Conservation (phyloP, 2,888 invertebrate species). For the Oligia strigilis region DNA sequence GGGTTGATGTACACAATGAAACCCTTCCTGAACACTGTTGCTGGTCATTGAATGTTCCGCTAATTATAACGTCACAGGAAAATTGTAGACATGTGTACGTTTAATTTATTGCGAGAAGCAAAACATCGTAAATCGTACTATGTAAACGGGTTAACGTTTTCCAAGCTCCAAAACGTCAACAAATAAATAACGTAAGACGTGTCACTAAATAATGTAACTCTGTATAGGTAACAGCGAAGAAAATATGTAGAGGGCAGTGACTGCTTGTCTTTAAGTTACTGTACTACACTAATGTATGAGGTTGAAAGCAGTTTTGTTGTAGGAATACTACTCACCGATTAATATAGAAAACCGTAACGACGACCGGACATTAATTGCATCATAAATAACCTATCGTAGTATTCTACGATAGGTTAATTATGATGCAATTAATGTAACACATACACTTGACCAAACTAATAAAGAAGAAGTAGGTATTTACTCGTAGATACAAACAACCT, state of each 20-base stretch:
- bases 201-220: slow-evolving; percentile 28
- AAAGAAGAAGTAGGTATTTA: neutral
- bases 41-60: slow-evolving; percentile 73
- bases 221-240: slow-evolving; percentile 43
- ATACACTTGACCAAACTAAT: slow-evolving; percentile 1
- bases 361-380: neutral
- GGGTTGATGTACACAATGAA: slow-evolving; percentile 79
- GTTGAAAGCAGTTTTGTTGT: slow-evolving; percentile 24
- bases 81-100: slow-evolving; percentile 60
- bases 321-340: neutral
- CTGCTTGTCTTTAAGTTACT: slow-evolving; percentile 21
- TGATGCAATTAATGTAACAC: slow-evolving; percentile 17
- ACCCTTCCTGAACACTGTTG: slow-evolving; percentile 80
- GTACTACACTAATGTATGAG: slow-evolving; percentile 18
- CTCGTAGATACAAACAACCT: neutral
- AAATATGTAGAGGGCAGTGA: slow-evolving; percentile 27
- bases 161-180: slow-evolving; percentile 35
- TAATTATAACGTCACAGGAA: slow-evolving; percentile 75
- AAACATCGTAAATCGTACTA: slow-evolving; percentile 33
- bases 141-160: slow-evolving; percentile 19
- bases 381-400: neutral
- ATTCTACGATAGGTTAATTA: slow-evolving; percentile 19
- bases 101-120: slow-evolving; percentile 36
- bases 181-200: slow-evolving; percentile 46
- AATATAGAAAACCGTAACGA: slow-evolving; percentile 5